Evolutionary conservation across 2,888 invertebrate genomes (phyloP), one percentile per base, ranked within the genome.

Genomic region (Atherix ibis): DNA sequence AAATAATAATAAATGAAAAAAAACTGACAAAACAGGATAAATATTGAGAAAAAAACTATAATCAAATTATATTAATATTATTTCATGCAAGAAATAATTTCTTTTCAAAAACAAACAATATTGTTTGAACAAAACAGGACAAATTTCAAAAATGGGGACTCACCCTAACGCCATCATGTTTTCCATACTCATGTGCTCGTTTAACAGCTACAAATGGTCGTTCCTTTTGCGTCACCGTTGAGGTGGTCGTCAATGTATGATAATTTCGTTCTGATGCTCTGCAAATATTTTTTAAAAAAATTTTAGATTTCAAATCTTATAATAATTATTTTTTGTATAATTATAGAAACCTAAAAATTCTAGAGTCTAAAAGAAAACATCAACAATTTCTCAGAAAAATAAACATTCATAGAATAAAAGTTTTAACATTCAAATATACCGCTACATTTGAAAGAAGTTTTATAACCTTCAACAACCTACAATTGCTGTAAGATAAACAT

Each of bases 171-270:
- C 38, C 36, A 24, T 43, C 41, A 34, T 43, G 44, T 40, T 44
- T 45, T 12, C 40, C 44, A 39, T 58, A 55, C 42, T 66, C 67
- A 48, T 71, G 68, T 4, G 70, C 68, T 43, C 69, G 59, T 50
- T 69, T 71, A 10, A 73, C 67, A 16, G 70, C 66, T 43, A 73
- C 68, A 52, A 75, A 75, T 26, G 75, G 73, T 42, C 75, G 60
- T 49, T 75, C 75, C 36, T 47, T 47, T 31, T 41, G 41, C 32
- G 38, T 35, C 26, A 40, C 42, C 36, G 43, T 45, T 31, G 47
- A 39, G 17, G 38, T 43, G 15, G 41, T 44, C 32, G 36, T 52
- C 50, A 59, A 53, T 49, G 58, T 60, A 46, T 59, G 55, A 53
- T 60, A 60, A 49, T 56, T 58, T 48, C 57, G 56, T 48, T 57